Conservation (phyloP, 2,888 invertebrate genomes). For the Diadegma fenestrale region DNA sequence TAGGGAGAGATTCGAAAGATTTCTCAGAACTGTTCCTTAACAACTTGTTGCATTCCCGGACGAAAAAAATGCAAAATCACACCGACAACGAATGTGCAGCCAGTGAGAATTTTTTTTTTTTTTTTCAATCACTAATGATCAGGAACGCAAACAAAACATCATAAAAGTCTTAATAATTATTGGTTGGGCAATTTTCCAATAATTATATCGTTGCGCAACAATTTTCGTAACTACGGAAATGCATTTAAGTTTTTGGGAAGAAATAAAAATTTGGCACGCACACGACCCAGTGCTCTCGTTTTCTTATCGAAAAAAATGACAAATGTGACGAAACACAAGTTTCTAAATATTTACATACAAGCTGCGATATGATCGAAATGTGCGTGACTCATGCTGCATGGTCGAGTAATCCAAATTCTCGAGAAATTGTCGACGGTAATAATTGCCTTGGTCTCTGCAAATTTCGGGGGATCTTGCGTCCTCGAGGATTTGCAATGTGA, state of each 20-base stretch:
- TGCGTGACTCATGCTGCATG: not conserved
- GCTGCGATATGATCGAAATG: not conserved
- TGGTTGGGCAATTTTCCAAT: too few species aligned
- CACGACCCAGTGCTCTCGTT: not conserved
- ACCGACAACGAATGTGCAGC: constrained; percentile 1
- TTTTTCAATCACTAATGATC: not conserved
- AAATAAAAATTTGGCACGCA: too few species aligned
- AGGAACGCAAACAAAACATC: not conserved
- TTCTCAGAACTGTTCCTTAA: not conserved
- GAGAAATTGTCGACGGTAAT: not conserved
- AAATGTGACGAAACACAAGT: not conserved
- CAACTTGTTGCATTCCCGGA: constrained; percentile 53
- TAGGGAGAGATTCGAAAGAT: too few species aligned
- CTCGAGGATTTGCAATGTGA: not conserved
- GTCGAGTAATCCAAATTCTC: not conserved
- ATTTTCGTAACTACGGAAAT: not conserved
- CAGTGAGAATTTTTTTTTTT: not conserved
- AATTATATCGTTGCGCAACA: not conserved
- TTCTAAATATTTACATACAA: not conserved
- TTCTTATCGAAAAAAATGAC: not conserved
- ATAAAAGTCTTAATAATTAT: not conserved
- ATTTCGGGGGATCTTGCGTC: not conserved
- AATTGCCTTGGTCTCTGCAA: not conserved
- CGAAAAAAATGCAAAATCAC: not conserved
- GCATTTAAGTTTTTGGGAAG: not conserved